Evolutionary conservation across 2,888 invertebrate species (phyloP).

Genomic region (Argyra leucocephala): DNA sequence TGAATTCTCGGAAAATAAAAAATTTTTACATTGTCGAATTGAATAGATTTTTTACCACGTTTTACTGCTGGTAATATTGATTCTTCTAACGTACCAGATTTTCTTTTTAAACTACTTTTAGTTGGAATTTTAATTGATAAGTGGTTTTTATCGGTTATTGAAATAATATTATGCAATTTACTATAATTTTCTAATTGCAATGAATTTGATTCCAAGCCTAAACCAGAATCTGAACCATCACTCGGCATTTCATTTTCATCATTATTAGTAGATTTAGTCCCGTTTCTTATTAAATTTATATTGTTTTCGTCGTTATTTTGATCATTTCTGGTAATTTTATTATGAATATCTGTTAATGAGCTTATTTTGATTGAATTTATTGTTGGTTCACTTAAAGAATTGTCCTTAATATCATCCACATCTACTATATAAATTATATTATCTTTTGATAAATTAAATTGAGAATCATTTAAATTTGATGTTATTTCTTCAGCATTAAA

Average conservation of each 20-base stretch:
- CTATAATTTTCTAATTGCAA: conserved; percentile 24
- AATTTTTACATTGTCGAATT: conserved; percentile 86
- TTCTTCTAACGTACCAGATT: conserved; percentile 41
- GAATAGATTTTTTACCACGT: conserved; percentile 64
- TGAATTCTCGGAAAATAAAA: conserved; percentile 90
- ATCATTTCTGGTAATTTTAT: neutral
- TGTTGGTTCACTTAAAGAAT: neutral
- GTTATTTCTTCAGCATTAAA: conserved; percentile 24
- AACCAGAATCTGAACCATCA: conserved; percentile 75
- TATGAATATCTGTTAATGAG: neutral
- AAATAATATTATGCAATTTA: neutral
- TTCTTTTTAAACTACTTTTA: conserved; percentile 53
- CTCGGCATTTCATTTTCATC: conserved; percentile 59
- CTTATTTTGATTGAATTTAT: neutral
- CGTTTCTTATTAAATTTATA: neutral
- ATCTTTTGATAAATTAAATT: conserved; percentile 21
- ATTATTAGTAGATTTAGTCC: conserved; percentile 21
- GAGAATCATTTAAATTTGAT: conserved; percentile 20
- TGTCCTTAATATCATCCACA: conserved; percentile 20
- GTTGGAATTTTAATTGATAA: neutral
- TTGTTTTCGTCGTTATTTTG: neutral
- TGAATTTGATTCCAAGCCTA: conserved; percentile 59
- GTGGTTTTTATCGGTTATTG: neutral
- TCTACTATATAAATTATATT: conserved; percentile 24
- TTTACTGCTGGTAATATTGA: conserved; percentile 30